These are phyloP conservation scores for Troglohyphantes excavatus DNA, from an alignment of 2,888 invertebrate species.

Conservation along the genomic window DNA sequence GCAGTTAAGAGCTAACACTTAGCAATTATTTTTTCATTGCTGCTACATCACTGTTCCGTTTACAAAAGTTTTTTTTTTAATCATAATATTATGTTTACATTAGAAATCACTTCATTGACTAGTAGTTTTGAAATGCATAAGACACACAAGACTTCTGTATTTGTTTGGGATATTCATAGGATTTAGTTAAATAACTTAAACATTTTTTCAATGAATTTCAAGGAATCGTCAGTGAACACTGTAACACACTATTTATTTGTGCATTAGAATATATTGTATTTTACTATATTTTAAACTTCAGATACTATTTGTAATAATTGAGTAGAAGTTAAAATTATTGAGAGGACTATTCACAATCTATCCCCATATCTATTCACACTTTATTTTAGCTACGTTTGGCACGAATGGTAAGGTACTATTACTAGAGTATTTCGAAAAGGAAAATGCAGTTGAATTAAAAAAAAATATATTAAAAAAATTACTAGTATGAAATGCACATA, in stretches of 20 bases:
- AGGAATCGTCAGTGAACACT: no score
- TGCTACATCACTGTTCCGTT: no score
- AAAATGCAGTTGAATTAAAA: background rate
- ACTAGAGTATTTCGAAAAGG: background rate
- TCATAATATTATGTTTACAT: background rate
- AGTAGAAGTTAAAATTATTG: background rate
- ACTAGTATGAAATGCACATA: constrained; percentile 36
- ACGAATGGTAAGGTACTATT: background rate
- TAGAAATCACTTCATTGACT: constrained; percentile 12
- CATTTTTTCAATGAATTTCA: no score
- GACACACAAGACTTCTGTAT: background rate
- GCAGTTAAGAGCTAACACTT: background rate
- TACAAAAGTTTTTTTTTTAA: background rate
- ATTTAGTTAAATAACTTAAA: background rate
- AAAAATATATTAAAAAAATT: background rate
- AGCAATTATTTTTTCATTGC: background rate
- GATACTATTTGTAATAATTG: background rate
- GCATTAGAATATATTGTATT: background rate
- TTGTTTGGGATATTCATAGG: background rate
- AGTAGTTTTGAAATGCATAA: background rate
- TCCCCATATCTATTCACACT: background rate
- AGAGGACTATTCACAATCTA: background rate
- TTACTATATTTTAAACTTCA: background rate
- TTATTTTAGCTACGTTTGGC: background rate
- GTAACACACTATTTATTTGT: background rate